Conservation (phyloP, 2,113 vertebrate genomes). For the Coracopsis vasa region DNA sequence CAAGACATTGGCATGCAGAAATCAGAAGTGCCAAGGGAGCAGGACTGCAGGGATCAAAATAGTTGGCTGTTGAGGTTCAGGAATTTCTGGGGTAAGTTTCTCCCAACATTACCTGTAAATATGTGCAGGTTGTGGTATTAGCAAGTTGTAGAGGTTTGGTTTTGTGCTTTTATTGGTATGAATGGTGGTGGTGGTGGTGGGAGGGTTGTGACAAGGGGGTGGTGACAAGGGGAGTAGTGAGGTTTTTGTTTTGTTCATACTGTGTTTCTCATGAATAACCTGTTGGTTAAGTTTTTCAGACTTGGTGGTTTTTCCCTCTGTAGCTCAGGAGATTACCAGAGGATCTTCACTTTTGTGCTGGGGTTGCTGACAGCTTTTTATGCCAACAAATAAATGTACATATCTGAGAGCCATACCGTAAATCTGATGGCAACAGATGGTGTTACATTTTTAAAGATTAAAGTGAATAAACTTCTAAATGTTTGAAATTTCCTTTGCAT, state of each 20-base stretch:
- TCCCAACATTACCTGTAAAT: neutral
- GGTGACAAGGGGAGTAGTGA: neutral
- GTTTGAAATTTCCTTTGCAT: constrained; percentile 40
- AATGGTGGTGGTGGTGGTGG: no score
- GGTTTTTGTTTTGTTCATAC: neutral
- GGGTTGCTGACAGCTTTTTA: constrained; percentile 17
- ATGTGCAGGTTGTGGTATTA: rapidly evolving
- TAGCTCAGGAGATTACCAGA: neutral
- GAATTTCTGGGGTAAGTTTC: neutral
- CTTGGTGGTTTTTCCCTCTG: neutral
- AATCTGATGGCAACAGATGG: constrained; percentile 45
- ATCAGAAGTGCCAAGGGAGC: neutral
- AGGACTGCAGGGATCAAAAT: neutral
- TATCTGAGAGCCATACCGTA: constrained; percentile 19
- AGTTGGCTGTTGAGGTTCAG: neutral
- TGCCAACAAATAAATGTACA: neutral
- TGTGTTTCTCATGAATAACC: neutral
- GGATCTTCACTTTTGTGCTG: neutral
- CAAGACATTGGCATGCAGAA: neutral
- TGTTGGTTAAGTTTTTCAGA: neutral
- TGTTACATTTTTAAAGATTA: constrained; percentile 42
- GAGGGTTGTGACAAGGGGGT: no score
- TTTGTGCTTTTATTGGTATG: neutral
- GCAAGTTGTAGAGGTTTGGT: neutral
- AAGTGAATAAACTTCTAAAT: constrained; percentile 17